A percentile compares a stretch with the other conserved stretches of the same genome.
Conservation (phyloP, 2,113 vertebrate species). For the Grammomys dolichurus region DNA sequence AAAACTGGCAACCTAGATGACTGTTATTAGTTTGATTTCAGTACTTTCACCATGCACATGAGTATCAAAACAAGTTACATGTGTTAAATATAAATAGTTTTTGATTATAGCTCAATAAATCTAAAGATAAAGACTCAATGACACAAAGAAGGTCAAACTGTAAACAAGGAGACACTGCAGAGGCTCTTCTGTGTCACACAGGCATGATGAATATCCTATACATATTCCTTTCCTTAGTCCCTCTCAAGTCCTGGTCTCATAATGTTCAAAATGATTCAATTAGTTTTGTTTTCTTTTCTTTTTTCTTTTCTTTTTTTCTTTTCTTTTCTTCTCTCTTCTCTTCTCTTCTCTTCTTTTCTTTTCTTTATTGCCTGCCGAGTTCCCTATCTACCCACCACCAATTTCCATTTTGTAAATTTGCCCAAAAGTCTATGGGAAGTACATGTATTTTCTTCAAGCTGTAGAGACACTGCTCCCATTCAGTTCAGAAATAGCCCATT, state of each 20-base stretch:
- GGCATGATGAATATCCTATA: not conserved
- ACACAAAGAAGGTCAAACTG: not conserved
- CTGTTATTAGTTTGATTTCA: not conserved
- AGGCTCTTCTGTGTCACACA: not conserved
- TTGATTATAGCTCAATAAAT: not conserved
- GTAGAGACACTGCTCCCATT: not conserved
- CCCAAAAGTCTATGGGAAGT: not conserved
- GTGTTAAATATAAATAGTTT: not conserved
- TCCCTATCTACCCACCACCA: not conserved
- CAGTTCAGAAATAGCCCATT: constrained; percentile 23
- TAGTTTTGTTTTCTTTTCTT: not conserved
- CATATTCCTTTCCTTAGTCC: not conserved
- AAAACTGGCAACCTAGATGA: not conserved
- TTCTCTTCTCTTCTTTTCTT: not conserved
- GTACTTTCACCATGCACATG: too few species aligned
- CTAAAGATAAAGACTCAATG: not conserved
- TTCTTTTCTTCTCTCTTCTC: not conserved
- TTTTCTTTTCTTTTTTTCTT: not conserved
- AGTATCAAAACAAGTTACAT: not conserved
- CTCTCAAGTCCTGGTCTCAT: not conserved
- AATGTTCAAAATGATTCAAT: not conserved
- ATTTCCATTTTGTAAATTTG: not conserved
- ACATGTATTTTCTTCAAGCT: constrained; percentile 22
- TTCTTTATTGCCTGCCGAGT: too few species aligned
- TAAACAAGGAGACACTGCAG: not conserved